Evolutionary conservation across 2,797 vertebrate species (phyloP).

Genomic region (Schizopygopsis pylzovi): DNA sequence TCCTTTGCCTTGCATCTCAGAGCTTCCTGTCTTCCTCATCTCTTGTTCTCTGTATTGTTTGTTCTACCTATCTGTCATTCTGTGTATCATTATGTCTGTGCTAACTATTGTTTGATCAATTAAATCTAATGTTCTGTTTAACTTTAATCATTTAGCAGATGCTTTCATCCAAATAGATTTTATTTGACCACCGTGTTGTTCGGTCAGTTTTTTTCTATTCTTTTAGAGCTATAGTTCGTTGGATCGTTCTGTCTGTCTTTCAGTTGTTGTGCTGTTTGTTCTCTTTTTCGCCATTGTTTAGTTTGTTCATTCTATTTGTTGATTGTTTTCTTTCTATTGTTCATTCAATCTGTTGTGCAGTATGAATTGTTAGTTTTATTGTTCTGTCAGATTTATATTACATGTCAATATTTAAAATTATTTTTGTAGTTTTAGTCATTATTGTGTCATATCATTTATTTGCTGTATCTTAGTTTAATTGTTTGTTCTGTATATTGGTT

Average conservation of each 20-base stretch:
- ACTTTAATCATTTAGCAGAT: not conserved
- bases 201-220: not conserved
- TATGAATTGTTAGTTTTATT: conserved; percentile 2
- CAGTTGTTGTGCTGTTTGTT: not conserved
- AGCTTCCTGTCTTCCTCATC: not conserved
- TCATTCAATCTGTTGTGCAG: not conserved
- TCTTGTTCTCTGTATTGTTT: not conserved
- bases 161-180: not conserved
- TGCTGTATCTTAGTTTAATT: not conserved
- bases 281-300: not conserved
- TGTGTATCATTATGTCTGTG: not conserved
- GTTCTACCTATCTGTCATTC: not conserved
- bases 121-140: not conserved
- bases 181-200: not conserved
- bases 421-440: not conserved
- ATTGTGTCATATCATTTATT: not conserved
- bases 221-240: not conserved
- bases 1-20: not conserved
- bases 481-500: not conserved
- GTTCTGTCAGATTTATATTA: not conserved
- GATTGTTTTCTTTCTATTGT: not conserved
- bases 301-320: not conserved
- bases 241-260: not conserved
- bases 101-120: not conserved
- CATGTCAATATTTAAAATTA: not conserved